Conservation (phyloP, 1,140 invertebrate species). For the Drosophila lowei region DNA sequence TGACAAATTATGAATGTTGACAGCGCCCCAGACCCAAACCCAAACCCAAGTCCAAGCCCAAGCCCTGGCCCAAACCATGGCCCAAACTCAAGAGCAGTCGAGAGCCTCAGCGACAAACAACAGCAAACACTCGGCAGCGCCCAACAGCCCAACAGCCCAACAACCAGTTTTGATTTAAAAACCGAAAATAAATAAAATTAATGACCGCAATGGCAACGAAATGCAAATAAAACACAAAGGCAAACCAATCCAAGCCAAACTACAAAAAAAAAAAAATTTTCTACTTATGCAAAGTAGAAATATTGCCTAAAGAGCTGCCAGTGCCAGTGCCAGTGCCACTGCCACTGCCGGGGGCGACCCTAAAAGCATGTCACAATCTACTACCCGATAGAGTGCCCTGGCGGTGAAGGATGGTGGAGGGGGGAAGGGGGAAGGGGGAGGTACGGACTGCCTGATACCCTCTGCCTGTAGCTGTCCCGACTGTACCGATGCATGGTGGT, state of each 20-base stretch:
- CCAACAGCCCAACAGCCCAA: constrained; percentile 18
- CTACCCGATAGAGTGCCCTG: constrained; percentile 19
- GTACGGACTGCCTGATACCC: constrained; percentile 1
- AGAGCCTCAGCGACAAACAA: constrained; percentile 60
- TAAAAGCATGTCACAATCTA: constrained; percentile 77
- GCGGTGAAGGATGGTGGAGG: neutral
- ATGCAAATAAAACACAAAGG: constrained; percentile 71
- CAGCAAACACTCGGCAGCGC: constrained; percentile 63
- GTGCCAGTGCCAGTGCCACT: constrained; percentile 2
- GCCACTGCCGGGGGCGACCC: constrained; percentile 48
- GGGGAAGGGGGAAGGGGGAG: neutral
- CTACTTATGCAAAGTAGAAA: constrained; percentile 82
- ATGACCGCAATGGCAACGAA: constrained; percentile 76
- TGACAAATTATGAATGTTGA: constrained; percentile 77
- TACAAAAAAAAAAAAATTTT: constrained; percentile 52
- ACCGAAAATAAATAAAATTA: constrained; percentile 74
- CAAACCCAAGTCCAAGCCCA: constrained; percentile 23
- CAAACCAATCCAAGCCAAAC: constrained; percentile 29
- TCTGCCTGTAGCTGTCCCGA: neutral
- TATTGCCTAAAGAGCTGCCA: constrained; percentile 74
- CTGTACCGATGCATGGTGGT: too few relatives aligned
- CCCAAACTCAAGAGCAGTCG: constrained; percentile 20
- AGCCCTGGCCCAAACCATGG: constrained; percentile 15
- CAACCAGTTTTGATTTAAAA: constrained; percentile 72
- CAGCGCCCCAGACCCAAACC: constrained; percentile 34